These are phyloP conservation scores for Nerophis ophidion DNA, from an alignment of 2,113 vertebrate genomes.

Conservation along the genomic window DNA sequence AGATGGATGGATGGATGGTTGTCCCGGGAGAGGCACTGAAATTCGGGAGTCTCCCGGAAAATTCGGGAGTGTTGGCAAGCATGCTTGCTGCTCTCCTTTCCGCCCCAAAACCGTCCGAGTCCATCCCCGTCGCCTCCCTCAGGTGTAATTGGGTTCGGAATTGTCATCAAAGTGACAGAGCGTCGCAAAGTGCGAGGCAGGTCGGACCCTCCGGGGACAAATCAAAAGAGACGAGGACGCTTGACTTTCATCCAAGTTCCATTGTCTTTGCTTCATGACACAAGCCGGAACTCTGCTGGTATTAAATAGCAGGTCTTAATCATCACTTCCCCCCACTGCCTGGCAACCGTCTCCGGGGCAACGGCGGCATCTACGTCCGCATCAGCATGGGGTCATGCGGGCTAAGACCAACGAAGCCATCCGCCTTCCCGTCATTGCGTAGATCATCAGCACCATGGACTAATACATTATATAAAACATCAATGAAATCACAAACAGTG, in stretches of 20 bases:
- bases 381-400: background rate
- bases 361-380: constrained; percentile 45
- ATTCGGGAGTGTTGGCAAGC: too few relatives aligned
- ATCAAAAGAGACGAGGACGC: background rate
- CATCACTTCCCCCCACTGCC: constrained; percentile 54
- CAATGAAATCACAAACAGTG: constrained; percentile 28
- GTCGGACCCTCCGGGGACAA: background rate
- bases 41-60: too few relatives aligned
- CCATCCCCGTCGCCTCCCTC: background rate
- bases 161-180: constrained; percentile 14
- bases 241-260: background rate
- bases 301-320: constrained; percentile 39
- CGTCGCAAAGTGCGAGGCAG: background rate
- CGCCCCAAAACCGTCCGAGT: background rate
- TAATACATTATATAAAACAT: constrained; percentile 30
- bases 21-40: too few relatives aligned
- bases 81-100: background rate
- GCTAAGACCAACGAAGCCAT: background rate
- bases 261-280: background rate
- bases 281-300: constrained; percentile 21
- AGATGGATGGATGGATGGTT: too few relatives aligned
- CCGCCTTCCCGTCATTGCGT: background rate
- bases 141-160: constrained; percentile 1
- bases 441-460: constrained; percentile 1
- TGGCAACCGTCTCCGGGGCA: constrained; percentile 63